Conservation (phyloP, 2,113 vertebrate species). For the Cricetomys ansorgei region DNA sequence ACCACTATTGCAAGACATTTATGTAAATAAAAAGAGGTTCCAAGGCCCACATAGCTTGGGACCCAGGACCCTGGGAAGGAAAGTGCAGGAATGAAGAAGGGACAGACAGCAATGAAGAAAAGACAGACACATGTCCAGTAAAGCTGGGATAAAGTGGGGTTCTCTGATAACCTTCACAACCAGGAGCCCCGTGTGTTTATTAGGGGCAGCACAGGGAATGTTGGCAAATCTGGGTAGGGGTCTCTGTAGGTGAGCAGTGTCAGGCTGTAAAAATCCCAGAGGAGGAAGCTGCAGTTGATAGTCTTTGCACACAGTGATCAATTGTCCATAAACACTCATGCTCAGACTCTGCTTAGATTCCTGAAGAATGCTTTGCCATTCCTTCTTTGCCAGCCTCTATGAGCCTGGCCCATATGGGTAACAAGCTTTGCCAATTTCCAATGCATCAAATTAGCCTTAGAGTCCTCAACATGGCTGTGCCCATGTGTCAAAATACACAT, state of each 20-base stretch:
- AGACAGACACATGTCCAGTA: background rate
- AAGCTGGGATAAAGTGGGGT: background rate
- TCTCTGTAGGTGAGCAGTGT: background rate
- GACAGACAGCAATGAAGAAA: background rate
- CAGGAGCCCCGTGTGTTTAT: too few species aligned
- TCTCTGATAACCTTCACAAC: background rate
- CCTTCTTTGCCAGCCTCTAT: too few species aligned
- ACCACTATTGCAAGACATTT: too few species aligned
- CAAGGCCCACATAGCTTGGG: background rate
- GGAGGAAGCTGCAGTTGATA: background rate
- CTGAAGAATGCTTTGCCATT: background rate
- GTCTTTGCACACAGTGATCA: background rate
- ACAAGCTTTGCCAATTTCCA: background rate
- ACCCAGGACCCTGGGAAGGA: background rate
- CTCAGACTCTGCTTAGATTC: background rate
- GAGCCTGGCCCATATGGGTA: background rate
- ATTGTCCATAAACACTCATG: background rate
- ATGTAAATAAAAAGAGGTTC: background rate
- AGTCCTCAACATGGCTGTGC: background rate
- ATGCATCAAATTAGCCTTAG: too few species aligned
- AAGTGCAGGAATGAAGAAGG: background rate
- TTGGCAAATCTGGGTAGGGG: background rate
- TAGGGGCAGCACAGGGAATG: background rate
- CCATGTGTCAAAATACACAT: background rate
- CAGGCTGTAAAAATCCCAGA: background rate